Conservation (phyloP, 2,113 vertebrate species). For the Atlantisia rogersi region DNA sequence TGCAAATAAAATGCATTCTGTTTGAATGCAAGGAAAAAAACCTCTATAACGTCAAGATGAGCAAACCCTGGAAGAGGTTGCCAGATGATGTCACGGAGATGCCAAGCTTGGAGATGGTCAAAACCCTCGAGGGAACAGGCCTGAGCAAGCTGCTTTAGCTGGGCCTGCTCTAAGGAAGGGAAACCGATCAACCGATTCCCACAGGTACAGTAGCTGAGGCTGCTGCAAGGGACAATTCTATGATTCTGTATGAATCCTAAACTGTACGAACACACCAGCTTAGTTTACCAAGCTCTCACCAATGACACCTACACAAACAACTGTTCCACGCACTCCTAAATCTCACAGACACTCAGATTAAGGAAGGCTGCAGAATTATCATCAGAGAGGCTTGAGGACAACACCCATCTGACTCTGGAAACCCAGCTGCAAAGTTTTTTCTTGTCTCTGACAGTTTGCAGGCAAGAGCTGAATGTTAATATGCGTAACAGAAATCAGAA, state of each 20-base stretch:
- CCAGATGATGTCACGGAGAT: not conserved
- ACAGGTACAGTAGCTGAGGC: not conserved
- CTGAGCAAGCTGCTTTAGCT: not conserved
- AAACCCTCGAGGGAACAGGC: not conserved
- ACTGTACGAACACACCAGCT: not conserved
- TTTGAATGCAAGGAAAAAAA: fast-evolving
- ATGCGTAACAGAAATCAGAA: not conserved
- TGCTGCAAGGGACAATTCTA: not conserved
- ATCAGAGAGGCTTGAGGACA: not conserved
- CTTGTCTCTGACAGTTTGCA: not conserved
- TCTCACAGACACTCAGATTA: not conserved
- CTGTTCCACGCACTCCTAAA: not conserved
- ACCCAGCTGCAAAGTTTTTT: not conserved
- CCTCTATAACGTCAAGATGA: not conserved
- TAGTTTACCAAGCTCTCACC: not conserved
- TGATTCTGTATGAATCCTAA: not conserved
- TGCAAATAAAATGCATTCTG: not conserved
- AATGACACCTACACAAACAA: not conserved
- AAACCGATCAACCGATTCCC: not conserved
- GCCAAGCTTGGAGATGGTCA: not conserved
- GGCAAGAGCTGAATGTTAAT: not conserved
- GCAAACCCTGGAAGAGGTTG: not conserved
- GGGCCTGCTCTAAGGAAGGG: not conserved
- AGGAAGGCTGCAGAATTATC: not conserved
- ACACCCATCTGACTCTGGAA: not conserved